Evolutionary conservation across 2,113 vertebrate genomes (phyloP).

Genomic region (Tor tambroides): DNA sequence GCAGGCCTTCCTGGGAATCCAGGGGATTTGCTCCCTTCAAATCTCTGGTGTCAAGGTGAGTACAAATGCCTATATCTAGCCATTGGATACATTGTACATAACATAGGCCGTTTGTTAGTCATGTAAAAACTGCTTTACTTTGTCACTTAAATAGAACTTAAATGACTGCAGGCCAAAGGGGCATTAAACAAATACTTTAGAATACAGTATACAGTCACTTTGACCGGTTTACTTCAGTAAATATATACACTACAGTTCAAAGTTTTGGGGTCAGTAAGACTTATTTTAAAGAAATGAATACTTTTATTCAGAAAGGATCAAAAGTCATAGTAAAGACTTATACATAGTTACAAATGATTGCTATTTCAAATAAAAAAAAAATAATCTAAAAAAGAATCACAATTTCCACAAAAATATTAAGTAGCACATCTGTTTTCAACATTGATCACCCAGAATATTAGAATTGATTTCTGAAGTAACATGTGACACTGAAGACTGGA

Average conservation of each 20-base stretch:
- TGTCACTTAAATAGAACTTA: constrained; percentile 32
- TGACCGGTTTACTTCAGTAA: not conserved
- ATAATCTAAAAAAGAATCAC: too few species aligned
- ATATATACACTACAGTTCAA: not conserved
- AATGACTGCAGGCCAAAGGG: constrained; percentile 41
- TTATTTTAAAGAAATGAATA: not conserved
- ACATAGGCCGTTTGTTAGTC: constrained; percentile 50
- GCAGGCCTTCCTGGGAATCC: constrained; percentile 63
- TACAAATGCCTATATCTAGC: constrained; percentile 55
- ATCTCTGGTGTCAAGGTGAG: constrained; percentile 72
- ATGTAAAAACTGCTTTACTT: constrained; percentile 47
- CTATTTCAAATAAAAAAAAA: too few species aligned
- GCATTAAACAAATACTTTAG: not conserved
- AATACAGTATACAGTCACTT: not conserved
- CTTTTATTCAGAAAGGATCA: not conserved
- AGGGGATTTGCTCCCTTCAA: constrained; percentile 71
- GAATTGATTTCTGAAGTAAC: too few species aligned
- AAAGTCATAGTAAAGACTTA: too few species aligned
- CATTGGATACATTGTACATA: constrained; percentile 35
- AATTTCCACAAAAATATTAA: too few species aligned
- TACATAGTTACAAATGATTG: too few species aligned
- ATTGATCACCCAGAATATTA: too few species aligned
- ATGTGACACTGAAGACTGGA: too few species aligned
- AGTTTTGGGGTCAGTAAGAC: not conserved
- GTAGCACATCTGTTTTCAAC: too few species aligned